Percentiles rank a stretch among this genome's conserved stretches.
Conservation (phyloP, 2,888 invertebrate genomes). For the Chydorus sphaericus region DNA sequence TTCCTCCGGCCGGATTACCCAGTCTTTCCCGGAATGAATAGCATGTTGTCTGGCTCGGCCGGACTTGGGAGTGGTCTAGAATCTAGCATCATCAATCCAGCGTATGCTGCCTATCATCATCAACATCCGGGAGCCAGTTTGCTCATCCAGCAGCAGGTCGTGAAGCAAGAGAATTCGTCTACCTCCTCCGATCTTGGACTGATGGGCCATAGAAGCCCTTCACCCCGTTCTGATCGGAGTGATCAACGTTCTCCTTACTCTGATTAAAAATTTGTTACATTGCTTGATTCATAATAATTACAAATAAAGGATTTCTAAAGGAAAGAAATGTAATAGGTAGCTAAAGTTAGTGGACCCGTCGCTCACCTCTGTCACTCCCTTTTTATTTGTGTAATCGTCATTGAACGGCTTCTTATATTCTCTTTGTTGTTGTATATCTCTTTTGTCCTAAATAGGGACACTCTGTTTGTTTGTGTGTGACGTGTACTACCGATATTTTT, state of each 20-base stretch:
- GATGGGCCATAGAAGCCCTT: neutral
- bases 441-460: no score
- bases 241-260: neutral
- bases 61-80: neutral
- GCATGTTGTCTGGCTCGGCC: neutral
- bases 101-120: neutral
- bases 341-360: neutral
- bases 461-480: no score
- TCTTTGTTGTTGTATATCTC: no score
- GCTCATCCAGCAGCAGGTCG: neutral
- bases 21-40: conserved; percentile 11
- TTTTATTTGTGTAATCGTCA: no score
- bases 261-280: neutral
- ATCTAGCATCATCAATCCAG: neutral
- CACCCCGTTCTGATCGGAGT: neutral
- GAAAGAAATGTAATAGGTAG: neutral
- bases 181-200: neutral
- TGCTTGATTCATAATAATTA: neutral
- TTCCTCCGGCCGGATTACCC: conserved; percentile 13
- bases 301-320: neutral
- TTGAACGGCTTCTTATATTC: no score
- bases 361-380: conserved; percentile 3
- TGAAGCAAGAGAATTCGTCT: neutral
- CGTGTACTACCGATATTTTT: no score
- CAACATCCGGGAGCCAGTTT: neutral